These are phyloP conservation scores for Callaeas wilsoni DNA, from an alignment of 2,113 vertebrate species.

Conservation along the genomic window DNA sequence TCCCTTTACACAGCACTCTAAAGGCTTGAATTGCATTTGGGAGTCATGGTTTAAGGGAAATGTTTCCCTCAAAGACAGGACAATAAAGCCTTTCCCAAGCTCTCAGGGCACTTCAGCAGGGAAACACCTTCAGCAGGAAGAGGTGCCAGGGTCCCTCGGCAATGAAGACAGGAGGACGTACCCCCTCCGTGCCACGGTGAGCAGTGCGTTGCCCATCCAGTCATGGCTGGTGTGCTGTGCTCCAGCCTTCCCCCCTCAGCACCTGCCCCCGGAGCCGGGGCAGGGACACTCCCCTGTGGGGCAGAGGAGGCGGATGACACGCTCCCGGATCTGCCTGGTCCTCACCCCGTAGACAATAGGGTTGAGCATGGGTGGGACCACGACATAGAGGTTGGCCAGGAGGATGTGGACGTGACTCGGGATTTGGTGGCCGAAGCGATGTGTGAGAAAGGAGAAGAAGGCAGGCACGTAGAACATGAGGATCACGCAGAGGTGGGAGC, in stretches of 20 bases:
- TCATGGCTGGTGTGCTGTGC: accelerated
- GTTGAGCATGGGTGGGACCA: constrained; percentile 62
- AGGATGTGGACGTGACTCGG: constrained; percentile 29
- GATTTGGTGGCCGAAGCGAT: constrained; percentile 43
- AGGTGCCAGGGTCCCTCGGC: not conserved
- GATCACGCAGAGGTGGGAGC: constrained; percentile 66
- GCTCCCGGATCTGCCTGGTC: constrained; percentile 56
- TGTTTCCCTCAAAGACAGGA: not conserved
- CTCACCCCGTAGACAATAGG: constrained; percentile 65
- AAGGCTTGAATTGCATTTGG: not conserved
- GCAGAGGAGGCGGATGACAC: not conserved
- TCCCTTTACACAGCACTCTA: not conserved
- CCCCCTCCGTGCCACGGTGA: accelerated
- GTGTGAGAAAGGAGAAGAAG: constrained; percentile 66
- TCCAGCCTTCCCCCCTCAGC: not conserved
- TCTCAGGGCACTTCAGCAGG: not conserved
- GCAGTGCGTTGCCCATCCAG: not conserved
- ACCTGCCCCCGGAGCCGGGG: accelerated
- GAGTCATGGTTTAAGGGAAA: not conserved
- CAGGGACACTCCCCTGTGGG: accelerated
- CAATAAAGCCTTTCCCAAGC: not conserved
- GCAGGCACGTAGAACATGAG: constrained; percentile 58
- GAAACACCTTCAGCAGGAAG: not conserved
- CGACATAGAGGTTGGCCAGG: constrained; percentile 53
- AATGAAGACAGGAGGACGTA: accelerated